These are phyloP conservation scores for Pseudonaja textilis DNA, from an alignment of 2,113 vertebrate species.

Conservation along the genomic window DNA sequence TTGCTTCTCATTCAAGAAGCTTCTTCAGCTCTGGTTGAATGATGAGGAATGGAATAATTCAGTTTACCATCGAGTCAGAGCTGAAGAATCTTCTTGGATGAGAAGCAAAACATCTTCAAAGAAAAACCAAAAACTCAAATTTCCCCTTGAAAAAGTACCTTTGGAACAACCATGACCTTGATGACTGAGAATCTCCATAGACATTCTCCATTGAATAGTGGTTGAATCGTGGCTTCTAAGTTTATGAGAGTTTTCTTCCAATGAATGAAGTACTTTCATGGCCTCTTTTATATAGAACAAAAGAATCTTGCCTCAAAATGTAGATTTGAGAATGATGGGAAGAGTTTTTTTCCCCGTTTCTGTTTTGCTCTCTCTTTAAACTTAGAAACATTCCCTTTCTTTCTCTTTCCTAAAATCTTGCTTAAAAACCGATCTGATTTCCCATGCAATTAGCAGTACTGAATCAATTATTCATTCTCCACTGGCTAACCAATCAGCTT, in stretches of 20 bases:
- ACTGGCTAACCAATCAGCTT: background rate
- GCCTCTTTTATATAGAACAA: background rate
- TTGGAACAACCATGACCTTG: no score
- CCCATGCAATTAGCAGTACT: background rate
- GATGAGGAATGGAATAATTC: no score
- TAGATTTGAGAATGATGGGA: background rate
- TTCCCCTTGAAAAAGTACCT: no score
- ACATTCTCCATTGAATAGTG: background rate
- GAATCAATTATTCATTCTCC: background rate
- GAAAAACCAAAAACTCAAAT: no score
- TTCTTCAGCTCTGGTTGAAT: no score
- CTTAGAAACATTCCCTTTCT: background rate
- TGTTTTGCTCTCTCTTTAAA: background rate
- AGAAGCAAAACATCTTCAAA: no score
- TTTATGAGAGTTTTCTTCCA: background rate
- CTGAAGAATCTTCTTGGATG: no score
- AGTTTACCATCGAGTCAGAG: no score
- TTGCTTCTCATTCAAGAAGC: no score
- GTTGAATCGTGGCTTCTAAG: background rate
- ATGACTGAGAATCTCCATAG: no score
- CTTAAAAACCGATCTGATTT: background rate
- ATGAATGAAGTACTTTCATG: background rate
- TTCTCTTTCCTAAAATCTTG: background rate
- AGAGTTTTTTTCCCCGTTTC: background rate
- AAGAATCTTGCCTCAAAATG: background rate